Evolutionary conservation across 2,797 vertebrate species (phyloP).

Genomic region (Manis pentadactyla): DNA sequence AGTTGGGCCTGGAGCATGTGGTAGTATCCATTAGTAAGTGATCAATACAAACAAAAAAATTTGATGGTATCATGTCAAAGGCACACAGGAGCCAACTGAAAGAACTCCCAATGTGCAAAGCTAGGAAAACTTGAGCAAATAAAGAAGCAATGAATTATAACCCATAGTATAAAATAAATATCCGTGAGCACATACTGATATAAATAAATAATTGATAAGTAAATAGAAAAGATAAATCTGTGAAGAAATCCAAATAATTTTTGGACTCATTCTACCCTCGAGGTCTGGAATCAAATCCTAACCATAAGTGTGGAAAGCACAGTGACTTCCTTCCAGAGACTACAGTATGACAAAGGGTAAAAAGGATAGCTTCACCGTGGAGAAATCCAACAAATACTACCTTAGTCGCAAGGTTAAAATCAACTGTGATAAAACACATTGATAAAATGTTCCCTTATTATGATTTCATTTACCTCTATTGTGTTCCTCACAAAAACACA

Average conservation of each 20-base stretch:
- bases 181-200: background rate
- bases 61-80: no score
- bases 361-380: background rate
- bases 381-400: background rate
- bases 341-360: no score
- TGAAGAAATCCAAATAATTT: background rate
- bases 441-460: background rate
- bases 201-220: background rate
- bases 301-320: background rate
- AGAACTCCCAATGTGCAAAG: background rate
- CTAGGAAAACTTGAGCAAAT: background rate
- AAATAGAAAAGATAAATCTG: background rate
- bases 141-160: background rate
- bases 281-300: background rate
- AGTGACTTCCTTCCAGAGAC: background rate
- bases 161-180: background rate
- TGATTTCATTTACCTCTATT: background rate
- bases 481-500: background rate
- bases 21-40: background rate
- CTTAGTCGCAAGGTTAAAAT: background rate
- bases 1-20: background rate
- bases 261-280: background rate
- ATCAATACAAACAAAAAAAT: background rate
- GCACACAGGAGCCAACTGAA: background rate
- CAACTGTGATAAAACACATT: background rate